These are phyloP conservation scores for Calcarius lapponicus DNA, from an alignment of 2,797 vertebrate genomes.

Conservation along the genomic window DNA sequence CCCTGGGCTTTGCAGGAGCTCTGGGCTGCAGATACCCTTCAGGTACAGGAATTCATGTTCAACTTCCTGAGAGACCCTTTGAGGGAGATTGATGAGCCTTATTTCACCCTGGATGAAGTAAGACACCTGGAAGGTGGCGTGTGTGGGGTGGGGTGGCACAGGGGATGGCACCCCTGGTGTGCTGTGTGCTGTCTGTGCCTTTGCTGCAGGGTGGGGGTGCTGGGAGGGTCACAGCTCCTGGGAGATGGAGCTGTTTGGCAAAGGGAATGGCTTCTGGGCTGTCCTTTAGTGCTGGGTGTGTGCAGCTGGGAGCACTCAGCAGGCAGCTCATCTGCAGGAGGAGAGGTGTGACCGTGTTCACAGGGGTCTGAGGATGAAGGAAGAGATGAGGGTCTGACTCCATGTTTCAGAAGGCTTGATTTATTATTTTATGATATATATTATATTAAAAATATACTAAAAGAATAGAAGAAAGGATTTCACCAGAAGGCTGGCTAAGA, in stretches of 20 bases:
- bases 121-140: not conserved
- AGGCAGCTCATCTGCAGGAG: not conserved
- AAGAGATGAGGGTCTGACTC: no score
- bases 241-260: fast-evolving
- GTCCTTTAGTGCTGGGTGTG: not conserved
- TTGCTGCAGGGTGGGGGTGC: not conserved
- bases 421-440: no score
- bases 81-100: constrained; percentile 95
- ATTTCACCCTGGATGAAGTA: constrained; percentile 93
- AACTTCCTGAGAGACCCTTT: constrained; percentile 92
- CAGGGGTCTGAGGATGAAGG: no score
- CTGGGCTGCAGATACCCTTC: constrained; percentile 88
- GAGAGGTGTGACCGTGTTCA: not conserved
- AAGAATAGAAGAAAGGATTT: no score
- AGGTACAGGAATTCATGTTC: constrained; percentile 95
- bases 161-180: not conserved
- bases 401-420: no score
- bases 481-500: no score
- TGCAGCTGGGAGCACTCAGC: not conserved
- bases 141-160: not conserved
- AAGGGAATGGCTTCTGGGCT: not conserved
- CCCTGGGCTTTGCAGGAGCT: constrained; percentile 80
- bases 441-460: no score
- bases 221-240: not conserved
- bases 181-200: not conserved